Evolutionary conservation across 1,140 invertebrate genomes (phyloP), one percentile per base, ranked within the genome.

Genomic region (Pomacea maculata): DNA sequence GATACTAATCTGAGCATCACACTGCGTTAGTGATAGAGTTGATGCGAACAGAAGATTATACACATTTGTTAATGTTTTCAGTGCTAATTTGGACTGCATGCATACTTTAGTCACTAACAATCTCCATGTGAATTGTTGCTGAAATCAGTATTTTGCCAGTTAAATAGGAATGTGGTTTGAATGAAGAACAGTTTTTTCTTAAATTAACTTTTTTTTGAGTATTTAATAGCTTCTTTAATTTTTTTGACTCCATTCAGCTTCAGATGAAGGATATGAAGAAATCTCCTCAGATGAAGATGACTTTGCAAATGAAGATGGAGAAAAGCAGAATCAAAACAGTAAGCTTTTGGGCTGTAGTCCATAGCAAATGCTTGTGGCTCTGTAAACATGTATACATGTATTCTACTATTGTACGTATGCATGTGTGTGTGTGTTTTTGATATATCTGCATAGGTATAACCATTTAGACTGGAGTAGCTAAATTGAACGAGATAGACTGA

Each of bases 241-340:
- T 57, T 34, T 73, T 52, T 73, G 5, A 34, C 54, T 73, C 45
- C 19, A 12, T 57, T 17, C 34, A 52, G 72, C 34, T 34, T 34
- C 34, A 64, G 80, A 71, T 54, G 79, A 80, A 29, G 84, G 83
- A 34, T 84, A 85, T 78, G 84, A 86, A 55, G 61, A 81, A 64
- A 79, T 86, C 57, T 86, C 85, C 15, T 83, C 82, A n/a, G 81
- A 83, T 79, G 84, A 87, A 68, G 85, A 84, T 54, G 83, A 83
- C 71, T 82, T 85, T 78, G 74, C 82, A 0, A 67, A 82, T 25
- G 83, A 79, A 52, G 80, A 83, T 10, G 82, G 79, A 52, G 83
- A 85, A 11, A 67, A 78, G 17, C 77, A 78, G 77, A 14, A 14
- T 29, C 77, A 78, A 61, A 61, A 61, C 52, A 78, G 77, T 78